Base-by-base conservation (phyloP, 2,888 invertebrate genomes). In the Aporophyla nigra region DNA sequence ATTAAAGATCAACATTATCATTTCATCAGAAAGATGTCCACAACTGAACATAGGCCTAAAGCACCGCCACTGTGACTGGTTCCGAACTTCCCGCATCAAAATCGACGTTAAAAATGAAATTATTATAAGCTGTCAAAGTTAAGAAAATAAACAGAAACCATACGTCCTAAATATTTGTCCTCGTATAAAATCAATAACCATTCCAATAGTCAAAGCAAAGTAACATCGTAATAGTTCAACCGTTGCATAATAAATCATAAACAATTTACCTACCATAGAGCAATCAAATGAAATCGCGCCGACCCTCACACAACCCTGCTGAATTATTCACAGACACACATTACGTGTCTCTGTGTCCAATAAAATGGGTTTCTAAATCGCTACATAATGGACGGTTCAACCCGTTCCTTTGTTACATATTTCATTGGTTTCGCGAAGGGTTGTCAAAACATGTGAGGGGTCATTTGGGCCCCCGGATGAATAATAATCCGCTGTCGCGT, bases 391-490 rank as follows among this genome's bases (percentile, higher is more conserved):
- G 90, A 73, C 80, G 86, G 87, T 86, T 82, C 88, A 93, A 94
- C 94, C 92, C 92, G 94, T 93, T 93, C 86, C 90, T 95, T 95
- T 95, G 95, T 94, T 94, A 92, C 91, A 95, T 94, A 94, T 95
- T 95, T 93, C 93, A 95, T 94, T 93, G 93, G 92, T 90, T 90
- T 91, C 78, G 87, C 88, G 88, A 90, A 92, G 91, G 93, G 92
- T 91, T 92, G 93, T 90, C 92, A 90, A 90, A 92, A 92, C 90
- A 89, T 84, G 87, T 86, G 91, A 91, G 89, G 95, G 95, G 93
- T 93, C 91, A 91, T 87, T 89, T 68, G 83, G 88, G 89, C 91
- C 92, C 92, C 85, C 73, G 83, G 82, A 82, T 88, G 90, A 90
- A 89, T 89, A 91, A 87, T 89, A 93, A 92, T 93, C 88, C 83